A percentile compares a stretch with the other conserved stretches of the same genome.
These are phyloP conservation scores for Chrysolina haemoptera DNA, from an alignment of 2,888 invertebrate genomes.

Conservation along the genomic window DNA sequence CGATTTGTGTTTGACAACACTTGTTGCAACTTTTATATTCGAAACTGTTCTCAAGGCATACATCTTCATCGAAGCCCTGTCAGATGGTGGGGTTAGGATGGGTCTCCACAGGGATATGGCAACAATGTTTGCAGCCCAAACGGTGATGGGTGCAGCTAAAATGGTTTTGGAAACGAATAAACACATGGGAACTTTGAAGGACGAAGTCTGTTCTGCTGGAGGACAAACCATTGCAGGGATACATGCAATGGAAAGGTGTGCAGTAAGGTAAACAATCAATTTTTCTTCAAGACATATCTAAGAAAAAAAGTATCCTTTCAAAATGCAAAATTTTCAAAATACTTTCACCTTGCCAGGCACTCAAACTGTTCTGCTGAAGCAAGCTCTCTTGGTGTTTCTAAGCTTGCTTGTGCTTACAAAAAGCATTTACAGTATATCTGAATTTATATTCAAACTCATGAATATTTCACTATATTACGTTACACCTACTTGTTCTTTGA, in stretches of 20 bases:
- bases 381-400: too few species aligned
- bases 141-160: conserved; percentile 83
- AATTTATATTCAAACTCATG: too few species aligned
- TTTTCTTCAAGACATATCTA: not conserved
- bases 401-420: too few species aligned
- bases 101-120: conserved; percentile 89
- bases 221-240: conserved; percentile 92
- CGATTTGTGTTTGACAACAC: too few species aligned
- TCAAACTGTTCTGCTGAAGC: too few species aligned
- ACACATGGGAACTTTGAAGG: conserved; percentile 84
- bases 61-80: conserved; percentile 90
- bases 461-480: too few species aligned
- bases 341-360: too few species aligned
- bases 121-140: conserved; percentile 86
- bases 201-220: conserved; percentile 92
- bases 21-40: too few species aligned
- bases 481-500: too few species aligned
- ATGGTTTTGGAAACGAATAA: conserved; percentile 84
- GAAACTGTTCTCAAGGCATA: conserved; percentile 76
- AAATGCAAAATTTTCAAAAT: too few species aligned
- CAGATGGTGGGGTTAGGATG: conserved; percentile 94
- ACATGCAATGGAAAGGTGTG: conserved; percentile 83
- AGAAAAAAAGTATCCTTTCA: too few species aligned
- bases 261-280: conserved; percentile 75
- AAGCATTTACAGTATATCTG: too few species aligned